Evolutionary conservation across 2,113 vertebrate species (phyloP).

Genomic region (Dasyprocta punctata): DNA sequence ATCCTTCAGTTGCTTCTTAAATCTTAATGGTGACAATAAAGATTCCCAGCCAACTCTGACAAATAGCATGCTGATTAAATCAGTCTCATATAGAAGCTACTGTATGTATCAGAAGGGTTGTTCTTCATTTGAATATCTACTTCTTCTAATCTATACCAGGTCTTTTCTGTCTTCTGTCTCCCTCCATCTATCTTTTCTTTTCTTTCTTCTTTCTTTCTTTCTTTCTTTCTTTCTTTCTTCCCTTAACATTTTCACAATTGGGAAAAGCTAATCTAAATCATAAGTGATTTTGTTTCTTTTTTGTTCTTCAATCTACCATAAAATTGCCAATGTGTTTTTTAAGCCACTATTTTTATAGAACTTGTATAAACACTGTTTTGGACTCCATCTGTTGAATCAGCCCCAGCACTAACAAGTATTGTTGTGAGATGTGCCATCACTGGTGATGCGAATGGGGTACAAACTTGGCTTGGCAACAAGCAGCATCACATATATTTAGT

Average conservation of each 20-base stretch:
- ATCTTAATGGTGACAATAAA: not conserved
- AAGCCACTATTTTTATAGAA: slow-evolving; percentile 78
- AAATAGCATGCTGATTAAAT: slow-evolving; percentile 37
- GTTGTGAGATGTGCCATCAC: slow-evolving; percentile 54
- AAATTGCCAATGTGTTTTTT: slow-evolving; percentile 79
- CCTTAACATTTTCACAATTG: slow-evolving; percentile 75
- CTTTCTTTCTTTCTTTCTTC: not conserved
- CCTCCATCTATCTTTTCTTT: not conserved
- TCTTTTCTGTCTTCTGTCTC: not conserved
- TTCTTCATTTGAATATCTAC: slow-evolving; percentile 25
- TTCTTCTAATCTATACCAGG: slow-evolving; percentile 10
- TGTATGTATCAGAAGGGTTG: not conserved
- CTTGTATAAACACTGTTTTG: slow-evolving; percentile 73
- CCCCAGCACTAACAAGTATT: slow-evolving; percentile 64
- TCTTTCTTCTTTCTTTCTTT: not conserved
- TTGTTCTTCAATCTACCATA: slow-evolving; percentile 75
- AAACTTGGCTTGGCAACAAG: slow-evolving; percentile 47
- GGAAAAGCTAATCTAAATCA: slow-evolving; percentile 80
- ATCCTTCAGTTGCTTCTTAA: not conserved
- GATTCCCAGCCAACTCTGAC: not conserved
- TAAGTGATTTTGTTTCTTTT: slow-evolving; percentile 72
- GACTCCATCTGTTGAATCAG: slow-evolving; percentile 75
- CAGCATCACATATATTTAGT: slow-evolving; percentile 55
- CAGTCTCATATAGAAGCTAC: not conserved
- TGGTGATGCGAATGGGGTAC: slow-evolving; percentile 33